Conservation (phyloP, 2,797 vertebrate genomes). For the Muraenolepis orangiensis region DNA sequence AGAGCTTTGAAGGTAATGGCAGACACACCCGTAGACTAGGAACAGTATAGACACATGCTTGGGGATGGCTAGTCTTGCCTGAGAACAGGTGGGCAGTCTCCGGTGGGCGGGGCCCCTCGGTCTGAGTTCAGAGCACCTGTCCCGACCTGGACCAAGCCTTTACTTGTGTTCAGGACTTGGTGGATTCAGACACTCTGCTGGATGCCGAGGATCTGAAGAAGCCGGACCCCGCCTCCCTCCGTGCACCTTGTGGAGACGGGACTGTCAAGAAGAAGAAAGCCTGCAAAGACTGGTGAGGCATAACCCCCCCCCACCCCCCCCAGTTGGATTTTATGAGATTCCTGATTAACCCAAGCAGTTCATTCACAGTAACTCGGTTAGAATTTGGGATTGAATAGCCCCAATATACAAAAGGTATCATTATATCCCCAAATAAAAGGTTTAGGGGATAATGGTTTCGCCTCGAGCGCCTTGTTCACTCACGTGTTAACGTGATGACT, state of each 20-base stretch:
- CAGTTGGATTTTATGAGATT: background rate
- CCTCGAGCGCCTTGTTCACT: too few species aligned
- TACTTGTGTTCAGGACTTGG: conserved; percentile 76
- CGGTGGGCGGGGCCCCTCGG: background rate
- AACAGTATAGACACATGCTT: background rate
- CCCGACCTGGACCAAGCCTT: background rate
- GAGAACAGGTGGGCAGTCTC: background rate
- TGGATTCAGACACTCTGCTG: conserved; percentile 90
- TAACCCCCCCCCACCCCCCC: too few species aligned
- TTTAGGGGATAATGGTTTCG: too few species aligned
- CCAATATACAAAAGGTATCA: background rate
- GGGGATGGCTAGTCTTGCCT: background rate
- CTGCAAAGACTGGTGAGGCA: conserved; percentile 91
- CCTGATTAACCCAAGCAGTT: background rate
- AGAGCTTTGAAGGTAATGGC: background rate
- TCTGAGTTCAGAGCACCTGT: conserved; percentile 36
- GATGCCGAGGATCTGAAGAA: conserved; percentile 92
- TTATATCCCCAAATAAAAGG: too few species aligned
- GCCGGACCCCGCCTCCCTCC: conserved; percentile 84
- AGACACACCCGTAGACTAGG: background rate
- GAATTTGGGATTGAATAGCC: background rate
- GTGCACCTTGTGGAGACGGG: conserved; percentile 80
- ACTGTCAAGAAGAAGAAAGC: conserved; percentile 85
- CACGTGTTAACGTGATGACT: too few species aligned
- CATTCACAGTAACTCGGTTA: background rate